phyloP scores from a whole-genome alignment of 1,140 invertebrate species.

The Drosophila rhopaloa region DNA sequence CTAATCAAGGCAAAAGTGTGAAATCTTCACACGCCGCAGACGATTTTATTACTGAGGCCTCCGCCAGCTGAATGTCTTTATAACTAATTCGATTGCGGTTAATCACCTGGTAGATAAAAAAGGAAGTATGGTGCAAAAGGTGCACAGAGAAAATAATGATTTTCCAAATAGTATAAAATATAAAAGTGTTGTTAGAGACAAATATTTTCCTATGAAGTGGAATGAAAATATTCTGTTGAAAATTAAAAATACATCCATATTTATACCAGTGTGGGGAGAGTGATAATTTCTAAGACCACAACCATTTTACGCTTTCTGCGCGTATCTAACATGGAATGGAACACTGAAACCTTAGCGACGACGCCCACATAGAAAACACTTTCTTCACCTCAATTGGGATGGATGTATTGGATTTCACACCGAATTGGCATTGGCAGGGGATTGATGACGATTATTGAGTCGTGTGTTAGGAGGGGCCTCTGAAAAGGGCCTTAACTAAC shows the following conservation, averaged over 20 bases:
- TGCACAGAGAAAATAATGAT: neutral
- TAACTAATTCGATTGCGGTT: conserved; percentile 53
- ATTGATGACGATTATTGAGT: conserved; percentile 35
- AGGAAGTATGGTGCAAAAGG: neutral
- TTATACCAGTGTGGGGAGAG: neutral
- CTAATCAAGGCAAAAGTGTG: conserved; percentile 74
- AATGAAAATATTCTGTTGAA: too few species aligned
- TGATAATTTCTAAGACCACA: conserved; percentile 10
- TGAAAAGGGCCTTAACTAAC: conserved; percentile 3
- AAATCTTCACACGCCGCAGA: conserved; percentile 51
- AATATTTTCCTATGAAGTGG: too few species aligned
- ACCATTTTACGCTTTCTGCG: conserved; percentile 58
- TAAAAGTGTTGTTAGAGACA: too few species aligned
- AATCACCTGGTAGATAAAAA: neutral
- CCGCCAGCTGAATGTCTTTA: conserved; percentile 45
- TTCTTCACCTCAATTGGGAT: conserved; percentile 42
- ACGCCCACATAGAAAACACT: conserved; percentile 56
- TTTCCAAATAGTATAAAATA: too few species aligned
- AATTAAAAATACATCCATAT: too few species aligned
- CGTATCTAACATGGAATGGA: conserved; percentile 2
- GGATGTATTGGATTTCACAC: conserved; percentile 23
- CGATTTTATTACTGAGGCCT: neutral
- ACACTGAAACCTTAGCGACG: neutral
- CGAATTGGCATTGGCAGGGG: conserved; percentile 19
- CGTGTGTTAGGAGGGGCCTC: conserved; percentile 10